These are phyloP conservation scores for Cathartes aura DNA, from an alignment of 2,113 vertebrate species.

Conservation along the genomic window DNA sequence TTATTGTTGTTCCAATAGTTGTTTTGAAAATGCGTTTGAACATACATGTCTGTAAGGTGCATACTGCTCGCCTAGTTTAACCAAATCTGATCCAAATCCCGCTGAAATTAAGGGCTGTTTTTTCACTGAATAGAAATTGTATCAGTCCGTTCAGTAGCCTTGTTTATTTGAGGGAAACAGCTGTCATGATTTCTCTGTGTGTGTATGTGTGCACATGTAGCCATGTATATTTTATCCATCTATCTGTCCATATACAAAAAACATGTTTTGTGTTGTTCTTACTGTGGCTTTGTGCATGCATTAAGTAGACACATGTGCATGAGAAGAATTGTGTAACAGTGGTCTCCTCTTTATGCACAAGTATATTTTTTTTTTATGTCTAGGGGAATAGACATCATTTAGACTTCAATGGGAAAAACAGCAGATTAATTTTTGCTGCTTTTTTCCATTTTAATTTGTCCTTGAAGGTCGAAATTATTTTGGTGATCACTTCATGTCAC, in stretches of 20 bases:
- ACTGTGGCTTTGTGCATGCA: neutral
- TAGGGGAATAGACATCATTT: neutral
- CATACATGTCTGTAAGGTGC: neutral
- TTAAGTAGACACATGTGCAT: neutral
- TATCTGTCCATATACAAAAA: neutral
- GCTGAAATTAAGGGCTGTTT: neutral
- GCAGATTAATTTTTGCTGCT: neutral
- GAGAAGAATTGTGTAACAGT: neutral
- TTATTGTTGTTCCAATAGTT: neutral
- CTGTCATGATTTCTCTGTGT: neutral
- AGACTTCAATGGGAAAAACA: neutral
- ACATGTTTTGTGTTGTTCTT: neutral
- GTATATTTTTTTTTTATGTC: neutral
- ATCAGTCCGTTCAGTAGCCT: neutral
- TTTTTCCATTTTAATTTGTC: slow-evolving; percentile 20
- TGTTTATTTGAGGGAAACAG: neutral
- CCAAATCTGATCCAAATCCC: neutral
- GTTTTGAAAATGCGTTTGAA: neutral
- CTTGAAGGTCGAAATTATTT: slow-evolving; percentile 37
- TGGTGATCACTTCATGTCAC: slow-evolving; percentile 28
- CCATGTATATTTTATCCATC: neutral
- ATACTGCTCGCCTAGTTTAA: neutral
- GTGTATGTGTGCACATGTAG: neutral
- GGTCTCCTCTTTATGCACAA: neutral
- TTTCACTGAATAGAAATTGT: neutral